These are phyloP conservation scores for Gymnothorax reevesii DNA, from an alignment of 2,797 vertebrate genomes.

Conservation along the genomic window DNA sequence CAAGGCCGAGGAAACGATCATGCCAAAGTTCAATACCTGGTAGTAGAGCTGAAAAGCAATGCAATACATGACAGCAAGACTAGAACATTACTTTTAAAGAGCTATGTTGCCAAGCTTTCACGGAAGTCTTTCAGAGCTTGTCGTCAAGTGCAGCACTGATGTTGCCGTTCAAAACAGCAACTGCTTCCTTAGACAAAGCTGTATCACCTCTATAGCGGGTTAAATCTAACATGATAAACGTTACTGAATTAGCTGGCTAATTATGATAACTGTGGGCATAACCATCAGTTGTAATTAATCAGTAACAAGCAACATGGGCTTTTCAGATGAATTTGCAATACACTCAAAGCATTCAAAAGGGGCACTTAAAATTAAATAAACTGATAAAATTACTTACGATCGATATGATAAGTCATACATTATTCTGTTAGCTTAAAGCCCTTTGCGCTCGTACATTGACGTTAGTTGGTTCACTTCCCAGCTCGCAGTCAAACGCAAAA, in stretches of 20 bases:
- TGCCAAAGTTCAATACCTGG: constrained; percentile 97
- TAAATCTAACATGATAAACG: background rate
- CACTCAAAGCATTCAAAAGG: background rate
- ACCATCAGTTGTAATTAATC: background rate
- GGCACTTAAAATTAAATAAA: background rate
- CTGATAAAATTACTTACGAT: background rate
- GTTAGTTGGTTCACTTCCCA: background rate
- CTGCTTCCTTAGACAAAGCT: background rate
- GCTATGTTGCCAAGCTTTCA: background rate
- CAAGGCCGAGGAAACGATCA: constrained; percentile 97
- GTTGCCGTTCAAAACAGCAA: background rate
- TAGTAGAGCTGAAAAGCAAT: constrained; percentile 85
- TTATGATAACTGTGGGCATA: background rate
- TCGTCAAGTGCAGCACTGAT: background rate
- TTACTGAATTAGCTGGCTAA: background rate
- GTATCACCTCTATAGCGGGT: background rate
- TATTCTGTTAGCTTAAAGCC: background rate
- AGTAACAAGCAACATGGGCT: background rate
- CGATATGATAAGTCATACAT: background rate
- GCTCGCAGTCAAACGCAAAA: constrained; percentile 10
- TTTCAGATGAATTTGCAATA: background rate
- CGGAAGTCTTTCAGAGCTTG: background rate
- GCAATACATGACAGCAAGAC: background rate
- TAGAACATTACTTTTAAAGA: background rate
- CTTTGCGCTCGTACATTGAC: background rate